phyloP scores from a whole-genome alignment of 1,140 invertebrate species.

The Bicyclus anynana region DNA sequence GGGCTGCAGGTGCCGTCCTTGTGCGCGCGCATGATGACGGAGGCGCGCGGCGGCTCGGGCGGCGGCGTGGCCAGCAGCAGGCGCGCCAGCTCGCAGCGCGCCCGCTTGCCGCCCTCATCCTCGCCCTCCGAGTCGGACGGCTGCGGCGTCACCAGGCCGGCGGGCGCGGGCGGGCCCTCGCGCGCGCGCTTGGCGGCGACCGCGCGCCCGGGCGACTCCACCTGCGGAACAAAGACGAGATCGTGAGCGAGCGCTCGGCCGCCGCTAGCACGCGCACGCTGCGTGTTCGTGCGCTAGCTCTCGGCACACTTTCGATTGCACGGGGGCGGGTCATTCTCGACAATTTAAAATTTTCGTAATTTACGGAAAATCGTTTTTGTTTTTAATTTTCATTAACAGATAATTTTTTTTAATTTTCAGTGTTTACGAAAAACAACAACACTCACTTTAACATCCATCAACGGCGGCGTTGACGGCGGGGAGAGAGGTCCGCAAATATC shows the following conservation, averaged over 20 bases:
- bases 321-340: slow-evolving; percentile 24
- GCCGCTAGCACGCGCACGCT: slow-evolving; percentile 51
- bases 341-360: too few species aligned
- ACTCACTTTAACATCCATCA: slow-evolving; percentile 74
- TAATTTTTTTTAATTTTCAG: slow-evolving; percentile 26
- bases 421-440: slow-evolving; percentile 28
- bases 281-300: slow-evolving; percentile 59
- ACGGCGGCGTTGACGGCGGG: slow-evolving; percentile 73
- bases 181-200: slow-evolving; percentile 54
- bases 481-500: slow-evolving; percentile 74
- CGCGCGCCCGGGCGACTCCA: slow-evolving; percentile 66
- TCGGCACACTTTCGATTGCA: slow-evolving; percentile 61
- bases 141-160: slow-evolving; percentile 76
- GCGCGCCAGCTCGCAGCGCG: slow-evolving; percentile 64
- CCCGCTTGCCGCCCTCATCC: slow-evolving; percentile 72
- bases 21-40: slow-evolving; percentile 89
- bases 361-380: too few species aligned
- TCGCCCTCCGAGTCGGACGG: slow-evolving; percentile 78
- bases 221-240: slow-evolving; percentile 68
- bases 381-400: slow-evolving; percentile 13
- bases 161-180: slow-evolving; percentile 45
- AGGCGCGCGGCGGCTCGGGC: slow-evolving; percentile 62
- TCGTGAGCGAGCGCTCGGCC: slow-evolving; percentile 52
- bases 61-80: slow-evolving; percentile 67
- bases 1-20: slow-evolving; percentile 85